A percentile compares a stretch with the other conserved stretches of the same genome.
These are phyloP conservation scores for Galerucella calmariensis DNA, from an alignment of 2,888 invertebrate genomes.

Conservation along the genomic window DNA sequence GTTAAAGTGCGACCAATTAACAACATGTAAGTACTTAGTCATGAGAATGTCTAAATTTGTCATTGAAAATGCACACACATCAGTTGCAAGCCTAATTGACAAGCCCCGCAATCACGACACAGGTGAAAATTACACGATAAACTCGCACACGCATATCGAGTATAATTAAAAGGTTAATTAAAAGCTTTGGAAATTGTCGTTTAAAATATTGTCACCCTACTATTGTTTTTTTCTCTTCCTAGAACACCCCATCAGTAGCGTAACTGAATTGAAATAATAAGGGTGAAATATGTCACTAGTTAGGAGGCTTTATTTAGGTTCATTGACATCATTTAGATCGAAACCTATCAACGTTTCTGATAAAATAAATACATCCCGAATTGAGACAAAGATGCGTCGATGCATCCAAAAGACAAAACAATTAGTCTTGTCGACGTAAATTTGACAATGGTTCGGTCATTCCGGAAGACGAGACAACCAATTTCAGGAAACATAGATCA, in stretches of 20 bases:
- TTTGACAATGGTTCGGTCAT: slow-evolving; percentile 54
- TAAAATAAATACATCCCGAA: background rate
- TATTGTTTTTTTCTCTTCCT: slow-evolving; percentile 5
- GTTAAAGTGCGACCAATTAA: slow-evolving; percentile 11
- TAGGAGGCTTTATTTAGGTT: too few species aligned
- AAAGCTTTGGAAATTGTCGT: slow-evolving; percentile 59
- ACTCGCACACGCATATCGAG: slow-evolving; percentile 52
- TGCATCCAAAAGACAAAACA: slow-evolving; percentile 35
- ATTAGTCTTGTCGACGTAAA: slow-evolving; percentile 45
- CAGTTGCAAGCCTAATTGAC: slow-evolving; percentile 52
- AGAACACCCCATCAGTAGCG: background rate
- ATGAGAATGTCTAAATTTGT: slow-evolving; percentile 27
- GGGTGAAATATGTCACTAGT: background rate
- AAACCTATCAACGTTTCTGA: background rate
- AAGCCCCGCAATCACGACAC: slow-evolving; percentile 54
- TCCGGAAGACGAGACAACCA: slow-evolving; percentile 49
- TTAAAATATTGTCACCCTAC: slow-evolving; percentile 55
- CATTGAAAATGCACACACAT: slow-evolving; percentile 34
- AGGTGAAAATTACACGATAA: slow-evolving; percentile 54
- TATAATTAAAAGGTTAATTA: slow-evolving; percentile 61
- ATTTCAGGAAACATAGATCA: slow-evolving; percentile 58
- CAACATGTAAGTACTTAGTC: slow-evolving; percentile 11
- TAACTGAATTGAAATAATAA: background rate
- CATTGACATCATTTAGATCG: background rate
- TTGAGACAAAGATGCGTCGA: slow-evolving; percentile 16